Evolutionary conservation across 2,113 vertebrate species (phyloP).

Genomic region (Steatornis caripensis): DNA sequence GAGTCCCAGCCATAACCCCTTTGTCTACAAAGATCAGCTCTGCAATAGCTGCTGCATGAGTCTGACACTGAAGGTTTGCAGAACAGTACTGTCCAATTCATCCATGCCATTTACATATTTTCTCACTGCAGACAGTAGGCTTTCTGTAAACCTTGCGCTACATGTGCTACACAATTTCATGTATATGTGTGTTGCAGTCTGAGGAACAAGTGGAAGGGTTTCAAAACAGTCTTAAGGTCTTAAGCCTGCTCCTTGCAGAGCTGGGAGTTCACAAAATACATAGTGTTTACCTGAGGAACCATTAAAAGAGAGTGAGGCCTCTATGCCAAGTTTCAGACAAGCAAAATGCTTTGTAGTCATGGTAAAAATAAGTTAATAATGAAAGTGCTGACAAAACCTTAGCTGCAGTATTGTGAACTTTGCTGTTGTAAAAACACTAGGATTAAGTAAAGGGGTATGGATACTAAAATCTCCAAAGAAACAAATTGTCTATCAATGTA

Average conservation of each 20-base stretch:
- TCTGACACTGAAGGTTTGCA: too few relatives aligned
- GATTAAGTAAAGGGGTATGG: slow-evolving; percentile 36
- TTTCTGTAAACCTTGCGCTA: too few relatives aligned
- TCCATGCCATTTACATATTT: too few relatives aligned
- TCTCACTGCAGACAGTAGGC: too few relatives aligned
- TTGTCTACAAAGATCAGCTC: too few relatives aligned
- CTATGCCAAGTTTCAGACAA: slow-evolving; percentile 1
- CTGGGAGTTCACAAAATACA: not conserved
- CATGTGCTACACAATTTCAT: too few relatives aligned
- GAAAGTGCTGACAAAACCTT: slow-evolving; percentile 46
- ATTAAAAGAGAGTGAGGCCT: not conserved
- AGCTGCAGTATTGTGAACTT: slow-evolving; percentile 14
- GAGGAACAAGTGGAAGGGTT: not conserved
- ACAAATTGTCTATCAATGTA: slow-evolving; percentile 48
- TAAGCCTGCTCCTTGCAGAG: not conserved
- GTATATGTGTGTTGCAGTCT: too few relatives aligned
- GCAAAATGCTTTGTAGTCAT: not conserved
- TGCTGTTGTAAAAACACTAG: slow-evolving; percentile 49
- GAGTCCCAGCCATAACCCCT: too few relatives aligned
- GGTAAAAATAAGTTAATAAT: slow-evolving; percentile 40
- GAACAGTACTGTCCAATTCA: too few relatives aligned
- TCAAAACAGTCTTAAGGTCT: not conserved
- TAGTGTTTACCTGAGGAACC: not conserved
- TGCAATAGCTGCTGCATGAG: too few relatives aligned
- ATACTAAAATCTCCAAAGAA: slow-evolving; percentile 56